Percentiles rank a stretch among this genome's conserved stretches.
phyloP scores from a whole-genome alignment of 2,888 invertebrate genomes.

The Pardosa pseudoannulata region DNA sequence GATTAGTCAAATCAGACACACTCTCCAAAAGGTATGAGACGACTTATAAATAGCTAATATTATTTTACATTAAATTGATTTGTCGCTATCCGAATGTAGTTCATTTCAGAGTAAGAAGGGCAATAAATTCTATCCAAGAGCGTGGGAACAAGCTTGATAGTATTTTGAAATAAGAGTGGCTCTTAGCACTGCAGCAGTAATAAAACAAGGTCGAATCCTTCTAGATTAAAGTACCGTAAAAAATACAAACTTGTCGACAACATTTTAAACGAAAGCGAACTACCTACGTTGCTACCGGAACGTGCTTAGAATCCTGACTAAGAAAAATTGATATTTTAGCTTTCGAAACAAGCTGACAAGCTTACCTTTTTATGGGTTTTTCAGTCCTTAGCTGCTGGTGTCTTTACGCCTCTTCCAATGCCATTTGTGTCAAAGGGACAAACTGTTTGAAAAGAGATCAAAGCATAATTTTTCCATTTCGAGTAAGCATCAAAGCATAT shows the following conservation, averaged over 20 bases:
- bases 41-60: no score
- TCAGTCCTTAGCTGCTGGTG: no score
- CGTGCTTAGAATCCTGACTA: neutral
- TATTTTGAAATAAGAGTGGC: neutral
- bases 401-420: no score
- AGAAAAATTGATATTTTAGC: neutral
- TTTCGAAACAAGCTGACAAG: neutral
- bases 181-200: neutral
- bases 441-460: no score
- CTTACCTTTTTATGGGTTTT: neutral
- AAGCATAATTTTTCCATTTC: no score
- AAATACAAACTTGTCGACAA: neutral
- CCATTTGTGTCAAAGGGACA: no score
- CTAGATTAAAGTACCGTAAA: neutral
- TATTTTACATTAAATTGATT: no score
- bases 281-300: neutral
- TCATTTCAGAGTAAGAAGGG: no score
- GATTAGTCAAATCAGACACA: no score
- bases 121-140: neutral
- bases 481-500: no score
- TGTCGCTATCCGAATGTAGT: no score
- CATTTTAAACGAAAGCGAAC: neutral
- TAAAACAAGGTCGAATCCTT: conserved; percentile 5
- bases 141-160: neutral
- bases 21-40: no score